Conservation (phyloP, 1,140 invertebrate genomes). For the Eueides isabella region DNA sequence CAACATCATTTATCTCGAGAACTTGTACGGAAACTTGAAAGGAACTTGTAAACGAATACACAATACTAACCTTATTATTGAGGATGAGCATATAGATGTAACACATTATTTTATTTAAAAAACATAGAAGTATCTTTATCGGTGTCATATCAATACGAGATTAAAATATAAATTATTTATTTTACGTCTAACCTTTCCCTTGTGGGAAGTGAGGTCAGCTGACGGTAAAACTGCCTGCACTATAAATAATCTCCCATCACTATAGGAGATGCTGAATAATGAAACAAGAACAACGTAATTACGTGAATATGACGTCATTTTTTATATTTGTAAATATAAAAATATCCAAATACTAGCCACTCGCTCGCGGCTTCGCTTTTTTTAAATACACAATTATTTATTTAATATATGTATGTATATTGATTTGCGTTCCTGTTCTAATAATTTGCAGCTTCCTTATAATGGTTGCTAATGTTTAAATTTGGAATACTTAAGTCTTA, state of each 20-base stretch:
- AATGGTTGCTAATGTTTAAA: too few relatives aligned
- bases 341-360: too few relatives aligned
- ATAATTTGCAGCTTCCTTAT: too few relatives aligned
- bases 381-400: too few relatives aligned
- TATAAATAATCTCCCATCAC: conserved; percentile 26
- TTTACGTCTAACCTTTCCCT: conserved; percentile 25
- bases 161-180: conserved; percentile 30
- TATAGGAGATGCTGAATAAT: conserved; percentile 1
- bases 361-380: too few relatives aligned
- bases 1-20: too few relatives aligned
- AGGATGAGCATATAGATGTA: too few relatives aligned
- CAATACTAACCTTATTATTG: neutral
- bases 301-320: neutral
- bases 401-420: too few relatives aligned
- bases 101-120: neutral
- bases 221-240: conserved; percentile 21
- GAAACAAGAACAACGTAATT: neutral
- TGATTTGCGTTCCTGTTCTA: too few relatives aligned
- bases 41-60: too few relatives aligned
- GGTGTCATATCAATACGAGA: neutral
- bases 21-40: too few relatives aligned
- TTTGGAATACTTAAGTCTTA: too few relatives aligned
- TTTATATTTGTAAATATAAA: neutral
- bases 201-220: conserved; percentile 16
- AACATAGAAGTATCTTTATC: neutral